A percentile compares a stretch with the other conserved stretches of the same genome.
Evolutionary conservation across 2,888 invertebrate species (phyloP).

Genomic region (Chamaedrilus cognettii): DNA sequence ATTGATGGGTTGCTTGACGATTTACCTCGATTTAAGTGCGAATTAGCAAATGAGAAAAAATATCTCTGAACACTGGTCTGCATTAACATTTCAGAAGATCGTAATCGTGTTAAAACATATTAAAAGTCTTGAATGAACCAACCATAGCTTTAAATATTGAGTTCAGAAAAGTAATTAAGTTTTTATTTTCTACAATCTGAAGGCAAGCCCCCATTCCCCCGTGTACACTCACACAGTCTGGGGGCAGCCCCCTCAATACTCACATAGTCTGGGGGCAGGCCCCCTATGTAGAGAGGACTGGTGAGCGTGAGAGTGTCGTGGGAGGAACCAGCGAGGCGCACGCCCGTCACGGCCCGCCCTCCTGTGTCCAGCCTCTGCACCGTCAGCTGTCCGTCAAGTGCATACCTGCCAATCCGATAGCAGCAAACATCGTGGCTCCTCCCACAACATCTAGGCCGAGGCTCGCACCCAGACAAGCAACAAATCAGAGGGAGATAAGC

Average conservation of each 20-base stretch:
- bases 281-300: conserved; percentile 36
- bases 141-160: too few species aligned
- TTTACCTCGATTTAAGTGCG: too few species aligned
- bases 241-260: not conserved
- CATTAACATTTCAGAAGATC: too few species aligned
- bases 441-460: not conserved
- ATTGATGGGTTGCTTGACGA: too few species aligned
- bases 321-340: conserved; percentile 5
- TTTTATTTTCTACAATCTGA: too few species aligned
- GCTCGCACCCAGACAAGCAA: too few species aligned
- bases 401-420: conserved; percentile 42
- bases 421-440: not conserved
- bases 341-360: conserved; percentile 26
- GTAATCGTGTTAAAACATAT: too few species aligned
- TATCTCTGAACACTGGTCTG: too few species aligned
- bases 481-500: too few species aligned
- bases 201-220: not conserved
- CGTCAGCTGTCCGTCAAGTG: conserved; percentile 37
- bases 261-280: conserved; percentile 29
- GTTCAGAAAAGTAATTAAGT: too few species aligned
- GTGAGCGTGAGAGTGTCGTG: conserved; percentile 26
- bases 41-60: too few species aligned
- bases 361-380: conserved; percentile 41
- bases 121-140: too few species aligned
- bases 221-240: not conserved